These are phyloP conservation scores for Pristionchus pacificus DNA, from an alignment of 1,140 invertebrate genomes.

Conservation along the genomic window DNA sequence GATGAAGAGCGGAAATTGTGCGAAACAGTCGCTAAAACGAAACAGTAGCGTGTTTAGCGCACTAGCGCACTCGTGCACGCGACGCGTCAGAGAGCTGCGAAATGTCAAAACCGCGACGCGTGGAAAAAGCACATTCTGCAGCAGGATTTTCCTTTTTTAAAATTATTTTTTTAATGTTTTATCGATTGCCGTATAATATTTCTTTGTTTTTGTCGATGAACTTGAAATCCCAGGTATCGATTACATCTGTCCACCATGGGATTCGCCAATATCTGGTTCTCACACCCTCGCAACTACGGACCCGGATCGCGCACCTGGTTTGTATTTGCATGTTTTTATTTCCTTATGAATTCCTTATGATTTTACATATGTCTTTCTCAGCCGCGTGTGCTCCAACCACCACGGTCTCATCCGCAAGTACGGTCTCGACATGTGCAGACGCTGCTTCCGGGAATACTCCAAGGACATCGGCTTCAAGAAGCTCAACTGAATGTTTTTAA, in stretches of 20 bases:
- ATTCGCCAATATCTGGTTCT: slow-evolving; percentile 92
- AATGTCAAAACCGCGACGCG: no score
- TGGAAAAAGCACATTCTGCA: no score
- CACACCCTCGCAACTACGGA: slow-evolving; percentile 90
- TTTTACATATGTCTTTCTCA: slow-evolving; percentile 62
- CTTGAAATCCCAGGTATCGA: no score
- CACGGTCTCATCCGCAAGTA: slow-evolving; percentile 97
- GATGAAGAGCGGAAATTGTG: no score
- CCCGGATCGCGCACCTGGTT: slow-evolving; percentile 91
- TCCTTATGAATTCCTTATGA: not conserved
- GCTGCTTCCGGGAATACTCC: slow-evolving; percentile 98
- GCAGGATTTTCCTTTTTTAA: no score
- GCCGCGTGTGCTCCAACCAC: slow-evolving; percentile 90
- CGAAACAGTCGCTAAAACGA: no score
- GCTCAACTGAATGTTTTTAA: slow-evolving; percentile 48
- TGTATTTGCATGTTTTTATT: slow-evolving; percentile 45
- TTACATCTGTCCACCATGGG: slow-evolving; percentile 87
- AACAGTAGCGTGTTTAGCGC: no score
- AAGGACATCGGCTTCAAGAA: slow-evolving; percentile 99
- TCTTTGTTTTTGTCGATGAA: no score
- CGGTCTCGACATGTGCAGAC: slow-evolving; percentile 90
- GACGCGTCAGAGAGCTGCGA: no score
- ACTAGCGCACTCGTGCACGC: no score
- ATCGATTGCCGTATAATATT: no score
- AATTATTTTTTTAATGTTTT: no score